Conservation (phyloP, 2,113 vertebrate species). For the Acrocephalus kingi region DNA sequence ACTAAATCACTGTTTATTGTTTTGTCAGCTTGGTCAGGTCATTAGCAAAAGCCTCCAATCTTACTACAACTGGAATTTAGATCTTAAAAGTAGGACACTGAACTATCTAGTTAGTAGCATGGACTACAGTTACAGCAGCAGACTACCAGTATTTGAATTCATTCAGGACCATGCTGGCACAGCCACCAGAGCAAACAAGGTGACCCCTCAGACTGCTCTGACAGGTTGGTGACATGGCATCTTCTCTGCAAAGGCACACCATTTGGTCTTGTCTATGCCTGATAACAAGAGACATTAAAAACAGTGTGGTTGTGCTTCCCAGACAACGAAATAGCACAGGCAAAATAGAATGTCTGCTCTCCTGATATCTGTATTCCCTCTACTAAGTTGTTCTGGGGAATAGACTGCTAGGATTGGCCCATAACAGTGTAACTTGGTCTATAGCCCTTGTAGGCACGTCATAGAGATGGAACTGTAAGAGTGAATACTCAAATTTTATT, state of each 20-base stretch:
- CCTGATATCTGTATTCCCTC: background rate
- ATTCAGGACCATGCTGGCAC: background rate
- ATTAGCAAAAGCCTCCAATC: background rate
- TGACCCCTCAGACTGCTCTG: background rate
- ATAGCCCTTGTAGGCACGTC: background rate
- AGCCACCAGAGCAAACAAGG: background rate
- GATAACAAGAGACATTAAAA: background rate
- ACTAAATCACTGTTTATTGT: background rate
- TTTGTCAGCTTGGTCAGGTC: background rate
- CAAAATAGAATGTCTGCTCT: background rate
- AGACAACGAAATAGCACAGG: background rate
- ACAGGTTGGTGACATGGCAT: accelerated
- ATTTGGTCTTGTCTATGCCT: background rate
- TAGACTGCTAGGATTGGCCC: background rate
- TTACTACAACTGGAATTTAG: background rate
- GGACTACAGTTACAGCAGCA: background rate
- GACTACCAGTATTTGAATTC: background rate
- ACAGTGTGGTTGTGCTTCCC: background rate
- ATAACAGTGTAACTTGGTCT: background rate
- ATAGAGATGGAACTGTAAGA: background rate
- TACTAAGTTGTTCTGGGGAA: background rate
- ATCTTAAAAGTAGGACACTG: background rate
- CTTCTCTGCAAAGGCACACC: background rate
- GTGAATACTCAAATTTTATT: background rate
- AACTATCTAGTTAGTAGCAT: background rate